These are phyloP conservation scores for Gerris lacustris DNA, from an alignment of 2,888 invertebrate genomes.

Conservation along the genomic window DNA sequence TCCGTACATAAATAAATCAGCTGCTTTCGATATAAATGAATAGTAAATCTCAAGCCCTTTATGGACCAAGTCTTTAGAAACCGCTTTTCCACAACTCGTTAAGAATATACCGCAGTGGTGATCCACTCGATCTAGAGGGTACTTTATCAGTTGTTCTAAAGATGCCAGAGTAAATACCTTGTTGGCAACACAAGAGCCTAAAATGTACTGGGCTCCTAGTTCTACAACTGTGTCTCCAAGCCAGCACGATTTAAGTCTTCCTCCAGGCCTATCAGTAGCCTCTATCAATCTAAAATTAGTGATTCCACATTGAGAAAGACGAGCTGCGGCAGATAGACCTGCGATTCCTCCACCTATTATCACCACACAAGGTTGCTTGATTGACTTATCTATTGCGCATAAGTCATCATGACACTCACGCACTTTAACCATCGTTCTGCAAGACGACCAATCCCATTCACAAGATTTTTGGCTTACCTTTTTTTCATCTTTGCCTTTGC, in stretches of 20 bases:
- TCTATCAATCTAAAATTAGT: constrained; percentile 22
- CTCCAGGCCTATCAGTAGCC: constrained; percentile 47
- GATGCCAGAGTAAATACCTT: constrained; percentile 58
- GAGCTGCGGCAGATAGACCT: constrained; percentile 22
- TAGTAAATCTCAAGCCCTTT: constrained; percentile 54
- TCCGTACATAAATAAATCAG: constrained; percentile 47
- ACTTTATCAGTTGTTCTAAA: constrained; percentile 51
- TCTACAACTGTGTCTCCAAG: constrained; percentile 65
- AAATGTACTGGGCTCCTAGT: constrained; percentile 63
- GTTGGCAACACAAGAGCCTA: constrained; percentile 57
- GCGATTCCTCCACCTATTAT: constrained; percentile 24
- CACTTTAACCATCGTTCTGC: neutral
- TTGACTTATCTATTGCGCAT: constrained; percentile 17
- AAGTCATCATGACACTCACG: constrained; percentile 14
- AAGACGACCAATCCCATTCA: neutral
- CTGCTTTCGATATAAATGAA: constrained; percentile 55
- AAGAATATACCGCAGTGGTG: constrained; percentile 51
- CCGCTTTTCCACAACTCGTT: constrained; percentile 56
- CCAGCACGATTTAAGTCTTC: constrained; percentile 64
- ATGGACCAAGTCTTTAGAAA: constrained; percentile 51
- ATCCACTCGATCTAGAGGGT: constrained; percentile 38
- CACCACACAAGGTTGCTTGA: constrained; percentile 21
- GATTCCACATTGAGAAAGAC: constrained; percentile 23
- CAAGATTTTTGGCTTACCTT: neutral
- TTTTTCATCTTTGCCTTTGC: neutral